Evolutionary conservation across 2,797 vertebrate genomes (phyloP).

Genomic region (Tinamus major): DNA sequence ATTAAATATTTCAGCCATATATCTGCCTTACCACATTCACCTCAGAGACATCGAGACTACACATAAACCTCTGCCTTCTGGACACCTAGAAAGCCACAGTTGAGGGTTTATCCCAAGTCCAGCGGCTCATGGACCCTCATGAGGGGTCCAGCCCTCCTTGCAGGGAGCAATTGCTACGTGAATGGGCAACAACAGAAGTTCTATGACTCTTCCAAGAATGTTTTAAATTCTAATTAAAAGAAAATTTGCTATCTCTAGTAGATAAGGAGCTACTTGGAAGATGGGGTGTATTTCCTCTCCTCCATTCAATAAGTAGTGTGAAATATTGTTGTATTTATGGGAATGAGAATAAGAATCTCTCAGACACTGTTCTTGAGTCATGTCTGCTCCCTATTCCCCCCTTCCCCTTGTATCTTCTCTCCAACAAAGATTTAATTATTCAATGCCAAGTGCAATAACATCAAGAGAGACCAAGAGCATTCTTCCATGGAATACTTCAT

Average conservation of each 20-base stretch:
- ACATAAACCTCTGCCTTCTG: neutral
- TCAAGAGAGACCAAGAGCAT: conserved; percentile 41
- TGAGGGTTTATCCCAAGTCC: neutral
- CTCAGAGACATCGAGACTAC: neutral
- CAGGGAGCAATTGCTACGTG: neutral
- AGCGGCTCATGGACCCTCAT: neutral
- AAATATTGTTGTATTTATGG: neutral
- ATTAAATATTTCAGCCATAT: neutral
- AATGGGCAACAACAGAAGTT: neutral
- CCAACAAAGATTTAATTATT: conserved; percentile 58
- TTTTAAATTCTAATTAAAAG: neutral
- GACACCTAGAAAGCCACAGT: neutral
- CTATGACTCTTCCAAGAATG: neutral
- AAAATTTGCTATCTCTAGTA: neutral
- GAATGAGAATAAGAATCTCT: neutral
- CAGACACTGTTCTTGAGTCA: neutral
- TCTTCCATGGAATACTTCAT: conserved; percentile 34
- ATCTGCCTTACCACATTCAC: neutral
- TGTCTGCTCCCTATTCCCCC: neutral
- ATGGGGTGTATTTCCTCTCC: neutral
- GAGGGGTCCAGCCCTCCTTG: neutral
- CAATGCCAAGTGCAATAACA: conserved; percentile 58
- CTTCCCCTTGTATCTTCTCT: conserved; percentile 1
- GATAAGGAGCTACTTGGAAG: neutral
- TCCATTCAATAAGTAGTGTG: neutral